Evolutionary conservation across 2,113 vertebrate species (phyloP), one percentile per base, ranked within the genome.

Genomic region (Cepphus grylle): DNA sequence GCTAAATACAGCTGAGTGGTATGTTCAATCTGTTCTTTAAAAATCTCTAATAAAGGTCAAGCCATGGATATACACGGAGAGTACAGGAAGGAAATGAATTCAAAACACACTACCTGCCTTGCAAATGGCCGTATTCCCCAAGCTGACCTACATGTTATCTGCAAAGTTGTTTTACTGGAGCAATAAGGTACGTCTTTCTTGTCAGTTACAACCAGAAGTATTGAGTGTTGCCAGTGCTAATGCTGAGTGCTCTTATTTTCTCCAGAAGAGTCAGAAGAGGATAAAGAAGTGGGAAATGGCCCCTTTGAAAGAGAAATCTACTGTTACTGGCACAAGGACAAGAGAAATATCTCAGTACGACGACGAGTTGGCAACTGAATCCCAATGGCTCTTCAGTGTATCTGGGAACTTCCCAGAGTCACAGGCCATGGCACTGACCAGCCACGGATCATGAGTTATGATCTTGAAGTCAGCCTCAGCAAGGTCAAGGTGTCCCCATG

Each of bases 11-110:
- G 58, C 36, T 91, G 67, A 77, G 26, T 14, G 52, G 3, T 38
- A 52, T 47, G 40, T 61, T 63, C 36, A 61, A 77, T 59, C 62
- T 90, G 47, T 80, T 86, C 52, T 88, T 66, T 49, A 38, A 86
- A 90, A 82, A 59, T 25, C 42, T 49, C 42, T 76, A 36, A 47
- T 36, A 62, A 71, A 55, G 23, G 49, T 38, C 52, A 67, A 72
- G 58, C 15, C 15, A 47, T 0, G 0, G 26, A 55, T 81, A 50
- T 17, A 34, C 2, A 10, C 25, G 19, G 58, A 49, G 18, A 65
- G 12, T 40, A 30, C 20, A 15, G 19, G 42, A 76, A 85, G 26
- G 55, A 85, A 71, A 42, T n/a, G 1, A 59, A 43, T 93, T 90
- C 52, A 59, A 77, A 90, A 66, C 22, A 81, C 5, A 9, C 6